phyloP scores from a whole-genome alignment of 2,113 vertebrate genomes.

The Silurus asotus region DNA sequence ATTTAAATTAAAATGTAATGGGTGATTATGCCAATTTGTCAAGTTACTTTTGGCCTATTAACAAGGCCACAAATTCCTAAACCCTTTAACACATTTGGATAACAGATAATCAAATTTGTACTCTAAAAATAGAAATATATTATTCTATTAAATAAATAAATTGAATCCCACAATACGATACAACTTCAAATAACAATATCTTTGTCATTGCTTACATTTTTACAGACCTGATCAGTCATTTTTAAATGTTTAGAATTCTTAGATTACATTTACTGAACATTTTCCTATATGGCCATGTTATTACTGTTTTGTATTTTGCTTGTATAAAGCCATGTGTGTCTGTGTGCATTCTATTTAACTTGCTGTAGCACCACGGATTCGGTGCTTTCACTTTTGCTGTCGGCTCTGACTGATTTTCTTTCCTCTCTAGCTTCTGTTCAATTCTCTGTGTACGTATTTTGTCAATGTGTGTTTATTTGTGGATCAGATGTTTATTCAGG shows the following conservation, averaged over 20 bases:
- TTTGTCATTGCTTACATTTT: neutral
- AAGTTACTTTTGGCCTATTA: neutral
- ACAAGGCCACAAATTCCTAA: neutral
- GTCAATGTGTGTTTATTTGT: neutral
- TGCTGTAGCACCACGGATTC: neutral
- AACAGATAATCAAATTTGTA: neutral
- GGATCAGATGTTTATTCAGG: neutral
- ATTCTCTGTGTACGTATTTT: neutral
- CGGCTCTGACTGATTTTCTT: constrained; percentile 30
- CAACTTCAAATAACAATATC: neutral
- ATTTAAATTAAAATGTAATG: neutral
- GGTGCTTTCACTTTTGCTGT: neutral
- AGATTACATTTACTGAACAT: neutral
- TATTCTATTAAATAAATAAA: too few species aligned
- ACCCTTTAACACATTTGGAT: neutral
- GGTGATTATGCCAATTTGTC: neutral
- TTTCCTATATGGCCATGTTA: neutral
- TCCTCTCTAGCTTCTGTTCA: constrained; percentile 29
- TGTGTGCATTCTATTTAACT: neutral
- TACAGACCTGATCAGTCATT: neutral
- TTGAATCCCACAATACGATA: too few species aligned
- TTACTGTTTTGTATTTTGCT: constrained; percentile 2
- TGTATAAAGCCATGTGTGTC: constrained; percentile 1
- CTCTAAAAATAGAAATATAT: too few species aligned
- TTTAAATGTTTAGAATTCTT: neutral